Conservation (phyloP, 2,888 invertebrate species). For the Drosophila fulvimacula region DNA sequence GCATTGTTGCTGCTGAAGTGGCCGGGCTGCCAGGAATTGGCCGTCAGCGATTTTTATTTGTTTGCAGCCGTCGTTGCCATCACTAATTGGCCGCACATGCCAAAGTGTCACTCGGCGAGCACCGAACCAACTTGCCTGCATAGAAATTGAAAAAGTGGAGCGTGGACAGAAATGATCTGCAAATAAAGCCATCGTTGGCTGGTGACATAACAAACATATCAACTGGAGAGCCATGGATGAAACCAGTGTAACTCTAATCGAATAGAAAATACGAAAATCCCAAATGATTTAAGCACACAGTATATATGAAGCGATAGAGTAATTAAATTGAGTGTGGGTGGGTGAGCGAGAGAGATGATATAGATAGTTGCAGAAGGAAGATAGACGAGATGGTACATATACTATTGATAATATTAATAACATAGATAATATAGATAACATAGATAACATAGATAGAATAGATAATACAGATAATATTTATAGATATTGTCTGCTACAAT, state of each 20-base stretch:
- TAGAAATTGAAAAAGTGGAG: background rate
- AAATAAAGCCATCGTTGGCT: constrained; percentile 5
- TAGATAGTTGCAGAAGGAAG: background rate
- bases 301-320: background rate
- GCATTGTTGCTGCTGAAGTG: constrained; percentile 37
- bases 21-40: constrained; percentile 46
- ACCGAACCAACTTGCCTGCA: constrained; percentile 7
- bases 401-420: background rate
- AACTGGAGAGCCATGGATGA: background rate
- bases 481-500: background rate
- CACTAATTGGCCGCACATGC: constrained; percentile 78
- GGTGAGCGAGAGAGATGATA: too few relatives aligned
- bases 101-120: constrained; percentile 65
- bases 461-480: too few relatives aligned
- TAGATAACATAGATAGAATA: background rate
- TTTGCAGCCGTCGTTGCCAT: constrained; percentile 56
- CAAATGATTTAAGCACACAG: constrained; percentile 9
- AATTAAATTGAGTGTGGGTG: too few relatives aligned
- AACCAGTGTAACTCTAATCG: constrained; percentile 8
- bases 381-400: background rate
- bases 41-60: constrained; percentile 72
- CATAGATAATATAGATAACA: background rate
- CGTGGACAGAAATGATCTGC: constrained; percentile 4
- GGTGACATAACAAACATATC: constrained; percentile 7
- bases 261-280: constrained; percentile 5